phyloP scores from a whole-genome alignment of 23 tunicate species.

The Ciona savignyi region DNA sequence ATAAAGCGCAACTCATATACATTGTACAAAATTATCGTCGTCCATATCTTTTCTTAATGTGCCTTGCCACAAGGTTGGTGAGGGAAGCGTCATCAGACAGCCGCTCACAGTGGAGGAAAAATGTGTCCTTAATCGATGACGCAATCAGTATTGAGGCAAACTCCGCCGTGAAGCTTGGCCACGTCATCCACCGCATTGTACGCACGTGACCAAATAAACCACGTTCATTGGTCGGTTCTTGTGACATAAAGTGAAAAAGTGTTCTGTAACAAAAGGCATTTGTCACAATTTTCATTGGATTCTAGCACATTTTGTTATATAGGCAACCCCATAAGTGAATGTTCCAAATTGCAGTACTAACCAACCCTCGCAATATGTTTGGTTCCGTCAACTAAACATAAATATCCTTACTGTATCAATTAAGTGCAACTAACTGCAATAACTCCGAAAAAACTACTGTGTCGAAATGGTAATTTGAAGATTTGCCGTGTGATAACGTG shows the following conservation, averaged over 20 bases:
- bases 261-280: slow-evolving; percentile 21
- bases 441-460: too few species aligned
- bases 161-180: slow-evolving; percentile 43
- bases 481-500: too few species aligned
- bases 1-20: too few species aligned
- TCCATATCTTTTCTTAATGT: slow-evolving; percentile 18
- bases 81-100: slow-evolving; percentile 13
- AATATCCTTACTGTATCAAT: not conserved
- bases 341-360: too few species aligned
- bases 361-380: too few species aligned
- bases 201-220: slow-evolving; percentile 21
- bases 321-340: too few species aligned
- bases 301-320: not conserved
- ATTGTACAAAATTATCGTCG: too few species aligned
- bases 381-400: too few species aligned
- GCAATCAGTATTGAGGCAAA: slow-evolving; percentile 29
- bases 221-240: slow-evolving; percentile 28
- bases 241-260: slow-evolving; percentile 25
- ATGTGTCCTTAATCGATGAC: slow-evolving; percentile 33
- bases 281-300: not conserved
- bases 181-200: slow-evolving; percentile 39
- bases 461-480: too few species aligned
- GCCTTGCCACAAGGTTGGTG: slow-evolving; percentile 15
- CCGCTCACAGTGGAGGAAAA: slow-evolving; percentile 23
- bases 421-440: not conserved